phyloP scores from a whole-genome alignment of 2,888 invertebrate species.

The Xiphydria camelus region DNA sequence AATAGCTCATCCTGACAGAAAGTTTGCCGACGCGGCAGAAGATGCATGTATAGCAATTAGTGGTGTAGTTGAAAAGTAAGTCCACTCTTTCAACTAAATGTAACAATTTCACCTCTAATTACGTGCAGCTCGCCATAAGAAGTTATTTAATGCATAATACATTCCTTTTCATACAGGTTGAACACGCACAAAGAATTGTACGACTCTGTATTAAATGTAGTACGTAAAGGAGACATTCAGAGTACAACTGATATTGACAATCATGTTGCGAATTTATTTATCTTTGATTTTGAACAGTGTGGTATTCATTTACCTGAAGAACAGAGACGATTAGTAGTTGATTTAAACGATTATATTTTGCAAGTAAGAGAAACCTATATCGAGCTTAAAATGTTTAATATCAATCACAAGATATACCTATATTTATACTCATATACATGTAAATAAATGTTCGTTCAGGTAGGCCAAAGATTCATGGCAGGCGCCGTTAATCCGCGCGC shows the following conservation, averaged over 20 bases:
- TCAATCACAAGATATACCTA: no score
- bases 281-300: slow-evolving; percentile 97
- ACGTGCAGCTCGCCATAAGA: no score
- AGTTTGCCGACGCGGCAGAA: slow-evolving; percentile 82
- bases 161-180: slow-evolving; percentile 63
- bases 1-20: slow-evolving; percentile 83
- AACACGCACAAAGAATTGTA: slow-evolving; percentile 90
- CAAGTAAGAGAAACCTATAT: no score
- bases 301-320: slow-evolving; percentile 89
- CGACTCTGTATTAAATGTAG: slow-evolving; percentile 72
- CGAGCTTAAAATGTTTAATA: no score
- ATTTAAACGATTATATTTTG: slow-evolving; percentile 83
- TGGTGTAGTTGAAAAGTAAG: slow-evolving; percentile 88
- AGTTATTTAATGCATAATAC: slow-evolving; percentile 8
- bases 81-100: slow-evolving; percentile 9
- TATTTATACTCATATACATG: no score
- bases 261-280: slow-evolving; percentile 85
- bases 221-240: slow-evolving; percentile 70
- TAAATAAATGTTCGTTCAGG: no score
- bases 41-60: slow-evolving; percentile 86
- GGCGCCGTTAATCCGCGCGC: slow-evolving; percentile 72
- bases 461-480: slow-evolving; percentile 82
- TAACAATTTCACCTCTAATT: no score
- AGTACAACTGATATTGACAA: slow-evolving; percentile 74
- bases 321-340: slow-evolving; percentile 75